phyloP scores from a whole-genome alignment of 2,888 invertebrate species.

The Escarpia spicata region DNA sequence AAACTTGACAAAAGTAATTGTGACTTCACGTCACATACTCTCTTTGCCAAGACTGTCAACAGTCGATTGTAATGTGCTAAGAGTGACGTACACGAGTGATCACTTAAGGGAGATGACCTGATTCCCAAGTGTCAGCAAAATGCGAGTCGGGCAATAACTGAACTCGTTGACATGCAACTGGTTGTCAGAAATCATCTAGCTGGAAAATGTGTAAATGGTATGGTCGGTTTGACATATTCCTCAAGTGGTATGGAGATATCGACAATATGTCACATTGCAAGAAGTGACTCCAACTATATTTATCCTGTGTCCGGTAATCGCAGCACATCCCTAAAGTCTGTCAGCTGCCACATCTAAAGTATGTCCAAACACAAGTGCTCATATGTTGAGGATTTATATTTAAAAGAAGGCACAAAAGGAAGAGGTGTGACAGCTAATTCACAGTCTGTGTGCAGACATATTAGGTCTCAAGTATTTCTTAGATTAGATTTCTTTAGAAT shows the following conservation, averaged over 20 bases:
- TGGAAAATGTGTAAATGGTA: background rate
- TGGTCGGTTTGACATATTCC: background rate
- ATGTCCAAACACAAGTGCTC: no score
- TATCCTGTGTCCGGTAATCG: background rate
- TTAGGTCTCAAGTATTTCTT: no score
- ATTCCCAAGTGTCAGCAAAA: background rate
- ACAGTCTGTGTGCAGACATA: no score
- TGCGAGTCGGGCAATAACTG: background rate
- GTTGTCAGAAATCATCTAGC: background rate
- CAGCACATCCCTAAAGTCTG: background rate
- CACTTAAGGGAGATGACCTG: background rate
- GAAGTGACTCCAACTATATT: background rate
- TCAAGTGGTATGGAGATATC: background rate
- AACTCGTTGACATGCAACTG: conserved; percentile 1
- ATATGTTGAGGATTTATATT: no score
- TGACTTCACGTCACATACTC: background rate
- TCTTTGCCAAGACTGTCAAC: background rate
- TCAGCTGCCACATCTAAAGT: no score
- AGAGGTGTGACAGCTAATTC: no score
- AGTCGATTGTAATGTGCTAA: background rate
- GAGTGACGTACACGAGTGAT: background rate
- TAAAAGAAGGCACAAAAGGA: no score
- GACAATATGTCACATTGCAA: background rate
- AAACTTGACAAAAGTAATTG: background rate
- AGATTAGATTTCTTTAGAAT: no score